Conservation (phyloP, 2,113 vertebrate genomes). For the Ariopsis seemanni region DNA sequence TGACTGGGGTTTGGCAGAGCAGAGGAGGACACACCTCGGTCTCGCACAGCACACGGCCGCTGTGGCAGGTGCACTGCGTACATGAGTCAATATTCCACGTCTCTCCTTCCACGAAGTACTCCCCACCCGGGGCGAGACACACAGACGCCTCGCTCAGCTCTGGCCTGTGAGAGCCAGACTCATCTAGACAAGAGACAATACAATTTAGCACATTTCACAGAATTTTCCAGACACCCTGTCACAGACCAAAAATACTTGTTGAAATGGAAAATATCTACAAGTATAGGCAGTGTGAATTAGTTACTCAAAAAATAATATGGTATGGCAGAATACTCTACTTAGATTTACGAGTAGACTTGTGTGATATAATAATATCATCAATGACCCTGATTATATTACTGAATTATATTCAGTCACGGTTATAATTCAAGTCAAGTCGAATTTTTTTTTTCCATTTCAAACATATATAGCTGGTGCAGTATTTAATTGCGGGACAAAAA, state of each 20-base stretch:
- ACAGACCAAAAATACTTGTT: background rate
- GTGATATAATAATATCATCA: too few relatives aligned
- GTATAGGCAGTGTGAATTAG: background rate
- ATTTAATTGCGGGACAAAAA: background rate
- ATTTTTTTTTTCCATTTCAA: too few relatives aligned
- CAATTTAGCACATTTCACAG: background rate
- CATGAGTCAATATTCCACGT: conserved; percentile 89
- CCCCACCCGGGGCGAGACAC: conserved; percentile 85
- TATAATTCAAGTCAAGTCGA: background rate
- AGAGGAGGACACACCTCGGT: conserved; percentile 88
- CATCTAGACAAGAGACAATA: conserved; percentile 68
- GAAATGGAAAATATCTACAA: background rate
- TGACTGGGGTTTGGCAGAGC: conserved; percentile 83
- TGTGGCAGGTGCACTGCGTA: conserved; percentile 86
- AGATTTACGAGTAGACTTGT: background rate
- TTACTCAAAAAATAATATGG: background rate
- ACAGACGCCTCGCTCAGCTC: conserved; percentile 80
- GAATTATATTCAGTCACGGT: background rate
- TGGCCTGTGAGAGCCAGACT: conserved; percentile 77
- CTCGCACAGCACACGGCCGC: conserved; percentile 85
- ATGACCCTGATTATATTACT: background rate
- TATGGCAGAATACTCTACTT: background rate
- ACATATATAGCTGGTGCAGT: too few relatives aligned
- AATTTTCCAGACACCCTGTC: background rate
- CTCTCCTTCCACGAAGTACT: conserved; percentile 87